Evolutionary conservation across 2,113 vertebrate genomes (phyloP), one percentile per base, ranked within the genome.

Genomic region (Mesitornis unicolor): DNA sequence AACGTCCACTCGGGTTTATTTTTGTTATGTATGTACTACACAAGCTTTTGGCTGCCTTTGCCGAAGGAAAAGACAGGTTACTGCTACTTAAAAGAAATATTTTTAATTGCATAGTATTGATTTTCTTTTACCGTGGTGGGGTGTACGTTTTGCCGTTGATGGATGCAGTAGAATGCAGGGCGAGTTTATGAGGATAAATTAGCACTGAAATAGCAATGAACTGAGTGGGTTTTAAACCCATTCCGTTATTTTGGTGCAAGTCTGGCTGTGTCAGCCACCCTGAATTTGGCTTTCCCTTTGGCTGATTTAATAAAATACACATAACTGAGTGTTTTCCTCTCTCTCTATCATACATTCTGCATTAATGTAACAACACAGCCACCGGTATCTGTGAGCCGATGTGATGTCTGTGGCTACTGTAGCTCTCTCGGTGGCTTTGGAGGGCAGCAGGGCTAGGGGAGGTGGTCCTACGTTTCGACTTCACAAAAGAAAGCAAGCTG

Each of bases 21-120:
- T 31, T 69, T 94, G 87, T 90, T 84, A 7, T 36, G 60, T 54
- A 12, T 65, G 79, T 84, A 7, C 87, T 71, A 3, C 51, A 84
- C 85, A 94, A 94, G 95, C 85, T 84, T 60, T 86, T 38, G 92
- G 63, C 87, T 86, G 91, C 48, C 87, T 94, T 59, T 81, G 90
- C 95, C 85, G n/a, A 70, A 36, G 69, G 86, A 93, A 87, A 87
- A 89, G 94, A 73, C 76, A 96, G 79, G 71, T 60, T 86, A 47
- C 90, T 84, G 68, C 82, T 95, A 40, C 93, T 94, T 93, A 81
- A 68, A 64, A 90, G 93, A 84, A 94, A 92, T 95, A 77, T 88
- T 96, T 96, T 96, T 96, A 96, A 97, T 97, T 96, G 95, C 88
- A n/a, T 35, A 3, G n/a, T 97, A 96, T 96, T 96, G 95, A 97